Percentiles rank a stretch among this genome's conserved stretches.
phyloP scores from a whole-genome alignment of 2,888 invertebrate species.

The Thecocarcelia acutangulata region DNA sequence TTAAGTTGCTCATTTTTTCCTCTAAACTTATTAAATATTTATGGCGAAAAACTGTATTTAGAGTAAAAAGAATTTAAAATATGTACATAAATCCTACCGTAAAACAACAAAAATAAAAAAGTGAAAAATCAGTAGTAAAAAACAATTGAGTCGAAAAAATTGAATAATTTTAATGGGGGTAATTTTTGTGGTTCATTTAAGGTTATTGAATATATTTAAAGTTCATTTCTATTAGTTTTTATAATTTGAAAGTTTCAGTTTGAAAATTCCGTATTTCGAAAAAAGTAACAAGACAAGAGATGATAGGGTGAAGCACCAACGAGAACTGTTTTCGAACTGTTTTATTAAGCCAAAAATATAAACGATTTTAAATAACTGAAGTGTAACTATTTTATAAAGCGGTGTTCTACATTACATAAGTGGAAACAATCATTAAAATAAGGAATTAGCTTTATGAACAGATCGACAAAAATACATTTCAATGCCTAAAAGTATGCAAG shows the following conservation, averaged over 20 bases:
- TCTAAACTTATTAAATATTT: slow-evolving; percentile 23
- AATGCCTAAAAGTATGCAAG: too few relatives aligned
- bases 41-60: slow-evolving; percentile 57
- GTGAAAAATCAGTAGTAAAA: slow-evolving; percentile 8
- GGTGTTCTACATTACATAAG: too few relatives aligned
- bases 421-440: too few relatives aligned
- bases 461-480: too few relatives aligned
- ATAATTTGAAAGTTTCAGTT: not conserved
- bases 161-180: slow-evolving; percentile 9
- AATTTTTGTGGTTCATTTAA: slow-evolving; percentile 27
- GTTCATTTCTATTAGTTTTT: slow-evolving; percentile 40
- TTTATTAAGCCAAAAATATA: too few relatives aligned
- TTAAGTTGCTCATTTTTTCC: not conserved
- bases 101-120: not conserved
- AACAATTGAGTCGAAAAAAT: slow-evolving; percentile 1
- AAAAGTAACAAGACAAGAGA: not conserved
- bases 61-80: slow-evolving; percentile 56
- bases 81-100: slow-evolving; percentile 40
- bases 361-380: too few relatives aligned
- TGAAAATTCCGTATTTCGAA: slow-evolving; percentile 13
- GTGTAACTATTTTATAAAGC: too few relatives aligned
- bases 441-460: too few relatives aligned
- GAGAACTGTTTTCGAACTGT: too few relatives aligned
- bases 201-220: slow-evolving; percentile 35
- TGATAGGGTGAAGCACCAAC: too few relatives aligned